Evolutionary conservation across 2,888 invertebrate species (phyloP), one percentile per base, ranked within the genome.

Genomic region (Diplazon laetatorius): DNA sequence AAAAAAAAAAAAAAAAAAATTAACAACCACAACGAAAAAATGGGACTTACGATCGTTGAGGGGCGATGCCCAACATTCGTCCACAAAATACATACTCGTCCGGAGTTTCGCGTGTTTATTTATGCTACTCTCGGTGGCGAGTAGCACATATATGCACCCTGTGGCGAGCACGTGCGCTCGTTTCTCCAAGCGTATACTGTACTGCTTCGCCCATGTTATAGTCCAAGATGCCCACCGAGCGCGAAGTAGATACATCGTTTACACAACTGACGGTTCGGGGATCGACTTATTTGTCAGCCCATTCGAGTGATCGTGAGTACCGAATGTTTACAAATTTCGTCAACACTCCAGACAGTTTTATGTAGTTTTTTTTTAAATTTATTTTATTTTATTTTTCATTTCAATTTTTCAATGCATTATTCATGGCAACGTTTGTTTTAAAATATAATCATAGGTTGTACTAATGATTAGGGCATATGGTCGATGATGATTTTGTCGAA

Each of bases 161-260:
- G 70, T 75, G 71, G 78, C 55, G 66, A 78, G 75, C 74, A 75
- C 75, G 78, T 75, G 75, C 78, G 71, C 6, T 5, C 50, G 48
- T 68, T 70, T 74, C 74, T 63, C 70, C 78, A 74, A n/a, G n/a
- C n/a, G n/a, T 42, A 35, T 60, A 12, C 62, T 50, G 20, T 57
- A 63, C 48, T 25, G 44, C 48, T n/a, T n/a, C n/a, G n/a, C n/a
- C n/a, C n/a, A 48, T 50, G 39, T 70, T 48, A n/a, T n/a, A 16
- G 48, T n/a, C 22, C 12, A 10, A 35, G 59, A 60, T 22, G 42
- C 30, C 62, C 60, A 22, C 12, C 46, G 52, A 62, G 73, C 73
- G 66, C 62, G 62, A 78, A 78, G 78, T 78, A 75, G 78, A 78
- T 78, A 78, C 78, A 78, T 68, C 66, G 78, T 78, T 78, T 78